Evolutionary conservation across 2,113 vertebrate species (phyloP).

Genomic region (Pogonocichla stellata): DNA sequence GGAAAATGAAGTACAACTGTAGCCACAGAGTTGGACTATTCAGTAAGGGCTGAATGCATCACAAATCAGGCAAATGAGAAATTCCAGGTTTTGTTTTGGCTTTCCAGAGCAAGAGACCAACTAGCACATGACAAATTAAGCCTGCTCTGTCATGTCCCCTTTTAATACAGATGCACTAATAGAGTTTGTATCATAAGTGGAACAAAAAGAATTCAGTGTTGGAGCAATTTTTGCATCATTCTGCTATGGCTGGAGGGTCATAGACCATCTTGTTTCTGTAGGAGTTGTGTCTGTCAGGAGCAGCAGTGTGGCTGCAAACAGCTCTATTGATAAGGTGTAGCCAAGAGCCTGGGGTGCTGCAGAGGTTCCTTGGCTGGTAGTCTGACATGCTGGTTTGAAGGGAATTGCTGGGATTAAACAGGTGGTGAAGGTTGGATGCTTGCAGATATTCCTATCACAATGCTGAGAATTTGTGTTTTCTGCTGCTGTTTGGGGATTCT

Average conservation of each 20-base stretch:
- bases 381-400: neutral
- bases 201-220: neutral
- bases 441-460: neutral
- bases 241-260: neutral
- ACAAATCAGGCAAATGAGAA: neutral
- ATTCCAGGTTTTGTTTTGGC: neutral
- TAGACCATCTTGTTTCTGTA: neutral
- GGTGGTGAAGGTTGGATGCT: neutral
- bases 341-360: neutral
- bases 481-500: neutral
- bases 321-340: neutral
- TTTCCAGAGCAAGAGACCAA: neutral
- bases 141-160: accelerated
- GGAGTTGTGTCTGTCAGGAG: neutral
- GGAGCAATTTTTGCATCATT: neutral
- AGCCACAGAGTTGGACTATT: neutral
- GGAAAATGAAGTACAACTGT: neutral
- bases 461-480: neutral
- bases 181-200: neutral
- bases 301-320: accelerated
- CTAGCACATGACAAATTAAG: neutral
- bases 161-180: neutral
- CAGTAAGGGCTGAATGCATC: neutral
- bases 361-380: neutral
- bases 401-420: neutral